These are phyloP conservation scores for Pyrocephalus nanus DNA, from an alignment of 2,797 vertebrate genomes.

Conservation along the genomic window DNA sequence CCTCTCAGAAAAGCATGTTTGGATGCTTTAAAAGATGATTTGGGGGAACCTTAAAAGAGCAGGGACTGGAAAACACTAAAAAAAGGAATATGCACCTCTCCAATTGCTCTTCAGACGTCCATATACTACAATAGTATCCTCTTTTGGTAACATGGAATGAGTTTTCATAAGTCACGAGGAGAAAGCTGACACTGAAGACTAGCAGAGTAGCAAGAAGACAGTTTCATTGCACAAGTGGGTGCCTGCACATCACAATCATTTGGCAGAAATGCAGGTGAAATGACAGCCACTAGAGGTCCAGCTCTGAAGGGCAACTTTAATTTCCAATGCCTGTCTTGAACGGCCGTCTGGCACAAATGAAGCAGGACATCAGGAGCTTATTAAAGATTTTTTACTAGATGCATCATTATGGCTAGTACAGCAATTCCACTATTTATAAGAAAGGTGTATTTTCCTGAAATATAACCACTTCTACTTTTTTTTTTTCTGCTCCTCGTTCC, in stretches of 20 bases:
- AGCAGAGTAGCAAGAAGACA: not conserved
- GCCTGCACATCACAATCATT: rapidly evolving
- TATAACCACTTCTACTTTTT: not conserved
- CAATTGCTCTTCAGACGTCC: not conserved
- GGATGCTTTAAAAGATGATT: not conserved
- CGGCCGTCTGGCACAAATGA: not conserved
- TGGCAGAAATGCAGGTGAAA: not conserved
- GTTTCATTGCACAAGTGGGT: not conserved
- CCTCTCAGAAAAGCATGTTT: not conserved
- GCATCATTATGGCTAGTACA: not conserved
- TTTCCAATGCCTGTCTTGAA: not conserved
- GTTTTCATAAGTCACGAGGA: not conserved
- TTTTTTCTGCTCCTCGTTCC: not conserved
- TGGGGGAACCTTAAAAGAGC: not conserved
- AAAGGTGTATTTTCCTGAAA: not conserved
- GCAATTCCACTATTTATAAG: not conserved
- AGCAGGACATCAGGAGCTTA: not conserved
- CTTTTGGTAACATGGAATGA: not conserved
- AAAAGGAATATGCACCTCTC: not conserved
- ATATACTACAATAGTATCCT: not conserved
- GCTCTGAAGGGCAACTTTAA: not conserved
- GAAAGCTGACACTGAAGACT: not conserved
- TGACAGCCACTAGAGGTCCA: not conserved
- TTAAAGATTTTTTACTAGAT: not conserved
- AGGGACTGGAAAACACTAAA: not conserved